Conservation (phyloP, 53 echinoderm and acorn worm species). For the Holothuria leucospilota region DNA sequence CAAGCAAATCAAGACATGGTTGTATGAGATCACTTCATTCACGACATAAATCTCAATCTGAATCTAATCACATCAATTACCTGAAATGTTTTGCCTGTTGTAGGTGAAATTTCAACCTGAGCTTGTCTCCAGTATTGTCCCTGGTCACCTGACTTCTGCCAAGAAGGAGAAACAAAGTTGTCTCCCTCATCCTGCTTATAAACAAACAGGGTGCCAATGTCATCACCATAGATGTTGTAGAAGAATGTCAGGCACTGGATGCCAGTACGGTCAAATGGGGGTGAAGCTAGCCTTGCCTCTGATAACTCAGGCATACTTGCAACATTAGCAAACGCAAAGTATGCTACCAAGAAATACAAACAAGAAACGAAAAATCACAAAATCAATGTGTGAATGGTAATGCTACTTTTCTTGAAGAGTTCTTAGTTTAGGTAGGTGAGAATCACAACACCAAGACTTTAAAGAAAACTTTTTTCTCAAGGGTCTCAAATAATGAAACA, state of each 20-base stretch:
- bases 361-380: neutral
- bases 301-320: slow-evolving; percentile 26
- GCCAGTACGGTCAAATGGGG: slow-evolving; percentile 62
- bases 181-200: slow-evolving; percentile 84
- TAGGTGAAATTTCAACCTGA: no score
- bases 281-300: slow-evolving; percentile 47
- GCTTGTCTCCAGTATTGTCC: no score
- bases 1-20: no score
- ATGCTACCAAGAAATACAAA: neutral
- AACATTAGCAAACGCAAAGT: slow-evolving; percentile 53
- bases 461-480: no score
- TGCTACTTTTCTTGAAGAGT: no score
- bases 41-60: no score
- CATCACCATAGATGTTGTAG: slow-evolving; percentile 80
- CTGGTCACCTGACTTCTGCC: slow-evolving; percentile 76
- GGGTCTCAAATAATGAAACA: no score
- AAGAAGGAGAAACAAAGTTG: slow-evolving; percentile 72
- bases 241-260: no score
- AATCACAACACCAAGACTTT: no score
- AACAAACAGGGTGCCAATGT: slow-evolving; percentile 72
- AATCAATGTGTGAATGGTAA: no score
- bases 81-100: slow-evolving; percentile 41
- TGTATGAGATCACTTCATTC: no score
- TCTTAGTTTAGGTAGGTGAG: no score
- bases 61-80: neutral